Conservation (phyloP, 1,140 invertebrate species). For the Drosophila rhopaloa region DNA sequence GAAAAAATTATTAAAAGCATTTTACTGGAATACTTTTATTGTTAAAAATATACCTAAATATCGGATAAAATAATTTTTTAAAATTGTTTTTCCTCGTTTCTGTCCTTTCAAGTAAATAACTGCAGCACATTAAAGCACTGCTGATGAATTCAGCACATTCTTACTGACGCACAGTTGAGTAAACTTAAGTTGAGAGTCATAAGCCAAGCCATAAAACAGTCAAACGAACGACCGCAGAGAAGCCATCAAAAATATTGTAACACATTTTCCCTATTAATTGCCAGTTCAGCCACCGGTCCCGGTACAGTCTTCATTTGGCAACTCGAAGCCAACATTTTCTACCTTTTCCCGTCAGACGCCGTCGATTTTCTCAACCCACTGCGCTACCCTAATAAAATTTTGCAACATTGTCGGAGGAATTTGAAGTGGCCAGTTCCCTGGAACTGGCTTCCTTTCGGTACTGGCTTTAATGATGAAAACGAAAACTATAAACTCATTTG, state of each 20-base stretch:
- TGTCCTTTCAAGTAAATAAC: constrained; percentile 48
- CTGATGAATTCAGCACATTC: constrained; percentile 79
- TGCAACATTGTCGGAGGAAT: constrained; percentile 57
- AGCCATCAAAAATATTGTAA: constrained; percentile 79
- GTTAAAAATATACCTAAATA: no score
- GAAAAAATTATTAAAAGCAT: no score
- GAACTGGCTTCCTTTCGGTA: constrained; percentile 8
- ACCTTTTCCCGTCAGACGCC: constrained; percentile 15
- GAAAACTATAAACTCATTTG: constrained; percentile 69
- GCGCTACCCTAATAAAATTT: constrained; percentile 61
- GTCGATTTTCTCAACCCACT: constrained; percentile 6
- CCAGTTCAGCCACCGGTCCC: constrained; percentile 12
- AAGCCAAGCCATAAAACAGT: constrained; percentile 74
- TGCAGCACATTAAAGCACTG: constrained; percentile 59
- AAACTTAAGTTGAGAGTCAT: constrained; percentile 42
- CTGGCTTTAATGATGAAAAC: constrained; percentile 55
- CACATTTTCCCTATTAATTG: constrained; percentile 80
- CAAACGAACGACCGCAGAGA: constrained; percentile 49
- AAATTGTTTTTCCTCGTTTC: no score
- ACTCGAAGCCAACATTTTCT: constrained; percentile 20
- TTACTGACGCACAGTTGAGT: constrained; percentile 10
- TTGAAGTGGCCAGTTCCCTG: constrained; percentile 14
- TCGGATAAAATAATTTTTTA: neutral
- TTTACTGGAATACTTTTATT: no score
- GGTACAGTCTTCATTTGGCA: constrained; percentile 7